Evolutionary conservation across 1,140 invertebrate genomes (phyloP), one percentile per base, ranked within the genome.

Genomic region (Dreissena rostriformis): DNA sequence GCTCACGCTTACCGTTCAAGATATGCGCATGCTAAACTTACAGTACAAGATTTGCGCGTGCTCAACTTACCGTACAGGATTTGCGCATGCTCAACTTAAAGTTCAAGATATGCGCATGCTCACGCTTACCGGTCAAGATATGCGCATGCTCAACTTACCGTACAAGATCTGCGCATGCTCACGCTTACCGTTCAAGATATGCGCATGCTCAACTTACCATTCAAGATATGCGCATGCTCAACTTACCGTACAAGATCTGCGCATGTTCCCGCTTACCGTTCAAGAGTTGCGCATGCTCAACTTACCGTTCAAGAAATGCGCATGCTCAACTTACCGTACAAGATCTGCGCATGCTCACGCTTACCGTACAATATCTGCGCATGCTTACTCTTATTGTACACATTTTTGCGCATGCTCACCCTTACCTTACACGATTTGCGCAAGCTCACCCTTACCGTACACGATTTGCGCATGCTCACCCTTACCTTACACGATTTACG

Each of bases 181-280:
- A 10, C n/a, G n/a, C n/a, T n/a, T n/a, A n/a, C n/a, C n/a, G 51
- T 84, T 77, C 15, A 84, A 52, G 24, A 72, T 84, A 53, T 84
- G 82, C 19, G 61, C 67, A 39, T 78, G 15, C 15, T 84, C 82
- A 10, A 84, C n/a, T n/a, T n/a, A n/a, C n/a, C n/a, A 29, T 84
- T 77, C 15, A 84, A 52, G 24, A 72, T 84, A 53, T 84, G 82
- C 19, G 61, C 67, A 39, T 78, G 15, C 15, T 84, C 82, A 10
- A 84, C n/a, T n/a, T n/a, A n/a, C n/a, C n/a, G 51, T 84, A 84
- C 15, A 84, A 52, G 24, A 72, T 84, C 67, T 84, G 82, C 19
- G 61, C 67, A 39, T 78, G 15, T 22, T 84, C 82, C n/a, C n/a
- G n/a, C n/a, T n/a, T n/a, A n/a, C n/a, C n/a, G 51, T 84, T 77